These are phyloP conservation scores for Dasypolia templi DNA, from an alignment of 2,888 invertebrate species.

Conservation along the genomic window DNA sequence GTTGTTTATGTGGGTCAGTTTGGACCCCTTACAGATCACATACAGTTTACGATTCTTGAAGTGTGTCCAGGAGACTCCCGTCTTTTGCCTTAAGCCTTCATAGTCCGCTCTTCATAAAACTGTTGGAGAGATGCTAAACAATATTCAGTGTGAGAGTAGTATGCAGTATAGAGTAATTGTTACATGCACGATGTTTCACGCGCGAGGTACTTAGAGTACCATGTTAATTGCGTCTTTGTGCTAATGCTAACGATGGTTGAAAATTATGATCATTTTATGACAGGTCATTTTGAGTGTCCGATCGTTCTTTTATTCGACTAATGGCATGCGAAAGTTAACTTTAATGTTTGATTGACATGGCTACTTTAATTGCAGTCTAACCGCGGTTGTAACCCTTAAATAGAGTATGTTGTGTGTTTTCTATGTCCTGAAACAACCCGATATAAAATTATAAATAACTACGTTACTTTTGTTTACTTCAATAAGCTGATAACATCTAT, in stretches of 20 bases:
- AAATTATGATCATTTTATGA: not conserved
- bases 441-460: not conserved
- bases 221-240: not conserved
- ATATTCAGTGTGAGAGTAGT: not conserved
- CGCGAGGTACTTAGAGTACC: no score
- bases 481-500: not conserved
- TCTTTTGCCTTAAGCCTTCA: not conserved
- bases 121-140: not conserved
- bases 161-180: not conserved
- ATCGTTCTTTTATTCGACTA: no score
- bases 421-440: not conserved
- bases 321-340: no score
- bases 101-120: not conserved
- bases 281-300: not conserved
- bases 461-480: not conserved
- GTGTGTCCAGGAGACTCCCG: not conserved
- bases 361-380: no score
- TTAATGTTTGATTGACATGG: no score
- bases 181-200: not conserved
- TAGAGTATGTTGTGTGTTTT: not conserved
- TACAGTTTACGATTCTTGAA: not conserved
- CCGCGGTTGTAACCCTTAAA: not conserved
- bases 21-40: not conserved
- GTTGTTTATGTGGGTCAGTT: not conserved
- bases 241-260: not conserved